These are phyloP conservation scores for Carassius auratus DNA, from an alignment of 2,113 vertebrate species.

Conservation along the genomic window DNA sequence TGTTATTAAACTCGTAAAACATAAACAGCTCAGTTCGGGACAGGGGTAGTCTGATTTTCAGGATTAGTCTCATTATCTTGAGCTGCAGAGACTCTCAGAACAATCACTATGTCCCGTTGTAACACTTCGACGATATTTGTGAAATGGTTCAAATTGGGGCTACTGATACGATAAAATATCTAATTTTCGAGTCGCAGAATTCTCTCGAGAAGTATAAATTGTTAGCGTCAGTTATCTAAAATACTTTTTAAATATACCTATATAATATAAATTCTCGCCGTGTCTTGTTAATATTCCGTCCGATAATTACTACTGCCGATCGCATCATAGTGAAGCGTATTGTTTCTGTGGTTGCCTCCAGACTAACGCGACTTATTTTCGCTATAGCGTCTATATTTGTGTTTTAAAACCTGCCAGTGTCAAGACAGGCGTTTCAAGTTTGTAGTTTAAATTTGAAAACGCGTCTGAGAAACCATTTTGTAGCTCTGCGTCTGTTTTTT, in stretches of 20 bases:
- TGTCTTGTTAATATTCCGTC: too few relatives aligned
- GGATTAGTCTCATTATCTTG: slow-evolving; percentile 38
- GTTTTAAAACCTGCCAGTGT: not conserved
- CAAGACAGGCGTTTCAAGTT: not conserved
- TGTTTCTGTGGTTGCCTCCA: not conserved
- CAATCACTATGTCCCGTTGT: slow-evolving; percentile 1
- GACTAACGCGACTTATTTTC: not conserved
- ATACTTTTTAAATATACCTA: not conserved
- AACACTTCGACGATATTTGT: not conserved
- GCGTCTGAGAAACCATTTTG: not conserved
- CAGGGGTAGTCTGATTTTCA: slow-evolving; percentile 5
- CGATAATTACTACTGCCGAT: not conserved
- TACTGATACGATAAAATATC: not conserved
- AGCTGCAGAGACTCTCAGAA: slow-evolving; percentile 1
- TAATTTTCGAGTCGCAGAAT: not conserved
- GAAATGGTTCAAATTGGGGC: not conserved
- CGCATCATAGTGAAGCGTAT: too few relatives aligned
- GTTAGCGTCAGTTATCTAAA: not conserved
- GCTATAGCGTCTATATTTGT: not conserved
- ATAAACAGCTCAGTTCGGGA: slow-evolving; percentile 16
- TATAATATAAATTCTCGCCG: not conserved
- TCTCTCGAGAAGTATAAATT: not conserved
- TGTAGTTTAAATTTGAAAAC: not conserved
- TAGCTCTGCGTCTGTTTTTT: not conserved
- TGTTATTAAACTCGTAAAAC: slow-evolving; percentile 43